Percentiles rank a stretch among this genome's conserved stretches.
These are phyloP conservation scores for Pelodiscus sinensis DNA, from an alignment of 2,113 vertebrate species.

Conservation along the genomic window DNA sequence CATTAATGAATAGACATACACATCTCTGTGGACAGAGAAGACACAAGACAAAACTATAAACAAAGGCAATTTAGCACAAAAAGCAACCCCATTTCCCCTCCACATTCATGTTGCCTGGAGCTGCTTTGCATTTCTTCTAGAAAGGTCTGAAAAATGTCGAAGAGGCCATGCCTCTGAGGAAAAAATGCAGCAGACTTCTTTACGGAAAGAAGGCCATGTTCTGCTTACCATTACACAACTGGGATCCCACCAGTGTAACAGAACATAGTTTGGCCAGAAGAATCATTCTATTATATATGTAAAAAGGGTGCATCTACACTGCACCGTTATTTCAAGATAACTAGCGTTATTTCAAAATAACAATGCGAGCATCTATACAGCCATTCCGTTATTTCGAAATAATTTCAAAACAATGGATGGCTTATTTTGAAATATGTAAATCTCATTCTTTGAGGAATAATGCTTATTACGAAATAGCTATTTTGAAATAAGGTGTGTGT, in stretches of 20 bases:
- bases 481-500: too few relatives aligned
- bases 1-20: not conserved
- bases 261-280: not conserved
- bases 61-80: not conserved
- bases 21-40: not conserved
- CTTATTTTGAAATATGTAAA: too few relatives aligned
- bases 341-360: too few relatives aligned
- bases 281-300: not conserved
- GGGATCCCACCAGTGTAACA: not conserved
- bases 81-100: rapidly evolving
- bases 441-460: too few relatives aligned
- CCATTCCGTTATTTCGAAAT: too few relatives aligned
- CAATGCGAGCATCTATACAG: too few relatives aligned
- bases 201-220: not conserved
- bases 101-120: not conserved
- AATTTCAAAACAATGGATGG: too few relatives aligned
- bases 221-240: not conserved
- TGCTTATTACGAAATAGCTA: too few relatives aligned
- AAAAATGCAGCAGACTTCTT: not conserved
- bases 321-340: too few relatives aligned
- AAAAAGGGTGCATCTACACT: not conserved
- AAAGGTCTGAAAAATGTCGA: not conserved
- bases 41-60: not conserved
- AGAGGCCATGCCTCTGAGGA: not conserved
- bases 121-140: not conserved